phyloP scores from a whole-genome alignment of 2,797 vertebrate species.

The Lophius americanus region DNA sequence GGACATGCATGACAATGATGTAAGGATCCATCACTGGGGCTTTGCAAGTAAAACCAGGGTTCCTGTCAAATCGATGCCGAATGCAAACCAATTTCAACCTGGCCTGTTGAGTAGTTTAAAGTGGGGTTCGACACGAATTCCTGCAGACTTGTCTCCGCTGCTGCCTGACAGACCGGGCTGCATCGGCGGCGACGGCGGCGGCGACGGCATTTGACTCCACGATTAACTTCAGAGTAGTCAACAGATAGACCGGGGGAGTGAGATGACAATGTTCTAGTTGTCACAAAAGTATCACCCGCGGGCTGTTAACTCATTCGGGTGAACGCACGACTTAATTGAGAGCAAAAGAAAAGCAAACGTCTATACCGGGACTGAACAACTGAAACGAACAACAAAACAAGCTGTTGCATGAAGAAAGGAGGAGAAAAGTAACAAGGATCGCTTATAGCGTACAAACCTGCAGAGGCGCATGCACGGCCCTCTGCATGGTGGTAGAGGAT shows the following conservation, averaged over 20 bases:
- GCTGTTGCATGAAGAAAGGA: conserved; percentile 65
- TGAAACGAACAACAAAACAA: conserved; percentile 56
- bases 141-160: conserved; percentile 48
- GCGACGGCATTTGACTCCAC: conserved; percentile 71
- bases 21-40: conserved; percentile 23
- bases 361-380: neutral
- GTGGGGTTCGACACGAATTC: conserved; percentile 35
- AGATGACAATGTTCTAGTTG: conserved; percentile 50
- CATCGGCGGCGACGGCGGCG: conserved; percentile 32
- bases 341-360: neutral
- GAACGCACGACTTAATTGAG: neutral
- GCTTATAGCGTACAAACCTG: conserved; percentile 61
- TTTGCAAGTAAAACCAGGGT: neutral
- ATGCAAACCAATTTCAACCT: neutral
- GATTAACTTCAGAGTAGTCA: conserved; percentile 74
- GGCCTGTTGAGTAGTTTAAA: neutral
- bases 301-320: neutral
- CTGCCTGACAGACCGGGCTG: conserved; percentile 60
- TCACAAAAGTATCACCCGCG: conserved; percentile 5
- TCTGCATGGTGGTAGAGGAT: conserved; percentile 62
- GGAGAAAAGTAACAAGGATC: conserved; percentile 63
- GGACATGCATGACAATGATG: conserved; percentile 69
- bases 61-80: too few relatives aligned
- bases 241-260: conserved; percentile 38
- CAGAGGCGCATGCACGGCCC: conserved; percentile 69